Percentiles rank a stretch among this genome's conserved stretches.
These are phyloP conservation scores for Vannuccia rotundouncinata DNA, from an alignment of 2,888 invertebrate species.

Conservation along the genomic window DNA sequence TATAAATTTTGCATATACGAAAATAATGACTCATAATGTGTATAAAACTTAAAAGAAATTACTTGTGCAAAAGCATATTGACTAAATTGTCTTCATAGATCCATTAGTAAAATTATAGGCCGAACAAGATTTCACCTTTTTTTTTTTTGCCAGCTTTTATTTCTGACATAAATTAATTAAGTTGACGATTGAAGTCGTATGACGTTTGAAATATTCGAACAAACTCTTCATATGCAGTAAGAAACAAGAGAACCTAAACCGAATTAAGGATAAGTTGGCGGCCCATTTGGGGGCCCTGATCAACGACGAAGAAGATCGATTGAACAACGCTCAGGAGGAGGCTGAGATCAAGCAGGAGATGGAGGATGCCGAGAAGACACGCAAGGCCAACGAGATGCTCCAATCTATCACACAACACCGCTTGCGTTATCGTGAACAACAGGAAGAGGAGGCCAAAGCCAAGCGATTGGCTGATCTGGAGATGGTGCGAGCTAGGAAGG, in stretches of 20 bases:
- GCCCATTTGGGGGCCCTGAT: conserved; percentile 48
- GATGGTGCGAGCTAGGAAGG: conserved; percentile 46
- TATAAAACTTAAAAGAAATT: no score
- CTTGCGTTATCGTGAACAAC: not conserved
- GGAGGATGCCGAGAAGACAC: conserved; percentile 48
- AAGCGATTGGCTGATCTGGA: conserved; percentile 49
- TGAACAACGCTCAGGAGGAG: conserved; percentile 49
- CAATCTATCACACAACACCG: conserved; percentile 35
- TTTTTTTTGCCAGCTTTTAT: no score
- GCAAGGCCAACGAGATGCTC: conserved; percentile 36
- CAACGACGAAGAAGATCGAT: conserved; percentile 53
- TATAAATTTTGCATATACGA: no score
- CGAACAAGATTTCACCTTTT: no score
- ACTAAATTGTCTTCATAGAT: no score
- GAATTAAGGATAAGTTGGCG: conserved; percentile 50
- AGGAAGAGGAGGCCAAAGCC: conserved; percentile 47
- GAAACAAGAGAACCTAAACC: conserved; percentile 52
- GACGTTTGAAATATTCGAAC: no score
- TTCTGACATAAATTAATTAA: no score
- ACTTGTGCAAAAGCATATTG: no score
- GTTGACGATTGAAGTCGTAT: no score
- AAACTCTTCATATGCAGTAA: conserved; percentile 45
- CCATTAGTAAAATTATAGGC: no score
- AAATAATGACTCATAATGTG: no score
- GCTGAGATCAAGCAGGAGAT: conserved; percentile 47